Conservation (phyloP, 1,140 invertebrate genomes). For the Wiebesia pumilae region DNA sequence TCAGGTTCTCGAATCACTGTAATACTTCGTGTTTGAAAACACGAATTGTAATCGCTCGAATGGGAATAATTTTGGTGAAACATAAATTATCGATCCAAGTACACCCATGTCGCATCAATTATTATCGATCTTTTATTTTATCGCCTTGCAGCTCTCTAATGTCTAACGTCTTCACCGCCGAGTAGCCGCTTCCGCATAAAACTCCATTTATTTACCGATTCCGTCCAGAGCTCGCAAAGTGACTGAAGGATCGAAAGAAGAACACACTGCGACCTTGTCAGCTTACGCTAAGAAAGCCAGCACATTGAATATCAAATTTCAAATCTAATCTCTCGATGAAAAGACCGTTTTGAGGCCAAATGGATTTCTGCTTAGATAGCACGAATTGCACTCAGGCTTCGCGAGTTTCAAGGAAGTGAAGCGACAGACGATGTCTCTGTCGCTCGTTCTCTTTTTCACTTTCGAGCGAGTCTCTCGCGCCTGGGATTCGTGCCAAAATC, state of each 20-base stretch:
- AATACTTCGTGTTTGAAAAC: background rate
- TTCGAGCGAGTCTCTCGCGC: background rate
- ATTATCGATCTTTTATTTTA: background rate
- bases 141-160: background rate
- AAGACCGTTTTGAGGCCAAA: slow-evolving; percentile 39
- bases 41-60: too few relatives aligned
- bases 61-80: too few relatives aligned
- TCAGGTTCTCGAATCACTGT: background rate
- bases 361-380: slow-evolving; percentile 50
- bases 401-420: background rate
- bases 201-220: too few relatives aligned
- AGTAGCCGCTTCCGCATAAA: too few relatives aligned
- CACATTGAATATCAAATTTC: slow-evolving; percentile 33
- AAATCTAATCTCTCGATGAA: slow-evolving; percentile 53
- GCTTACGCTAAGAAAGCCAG: background rate
- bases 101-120: too few relatives aligned
- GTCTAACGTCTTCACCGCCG: too few relatives aligned
- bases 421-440: background rate
- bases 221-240: background rate
- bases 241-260: background rate
- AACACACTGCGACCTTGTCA: slow-evolving; percentile 15
- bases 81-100: too few relatives aligned
- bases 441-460: background rate
- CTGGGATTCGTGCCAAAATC: slow-evolving; percentile 39
- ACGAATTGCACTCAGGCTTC: slow-evolving; percentile 16